Conservation (phyloP, 1,140 invertebrate genomes). For the Drosophila miranda region DNA sequence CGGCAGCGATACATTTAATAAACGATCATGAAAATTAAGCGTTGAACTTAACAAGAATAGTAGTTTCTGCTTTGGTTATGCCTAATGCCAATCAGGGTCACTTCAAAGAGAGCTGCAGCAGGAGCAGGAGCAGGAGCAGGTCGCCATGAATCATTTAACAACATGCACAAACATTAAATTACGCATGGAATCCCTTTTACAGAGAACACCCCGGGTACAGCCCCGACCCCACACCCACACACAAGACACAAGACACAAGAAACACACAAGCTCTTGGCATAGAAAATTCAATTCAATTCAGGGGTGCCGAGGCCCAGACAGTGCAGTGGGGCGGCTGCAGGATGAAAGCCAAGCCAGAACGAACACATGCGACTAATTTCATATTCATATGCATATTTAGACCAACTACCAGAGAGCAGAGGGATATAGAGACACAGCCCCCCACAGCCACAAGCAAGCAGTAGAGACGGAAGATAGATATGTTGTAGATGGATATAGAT, state of each 20-base stretch:
- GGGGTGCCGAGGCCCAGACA: constrained; percentile 8
- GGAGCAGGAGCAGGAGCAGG: neutral
- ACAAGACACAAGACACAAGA: neutral
- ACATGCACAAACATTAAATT: constrained; percentile 68
- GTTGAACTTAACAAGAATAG: neutral
- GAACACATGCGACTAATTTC: constrained; percentile 75
- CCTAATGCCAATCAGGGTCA: constrained; percentile 27
- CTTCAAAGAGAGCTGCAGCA: constrained; percentile 22
- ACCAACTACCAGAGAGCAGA: constrained; percentile 56
- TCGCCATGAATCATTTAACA: constrained; percentile 70
- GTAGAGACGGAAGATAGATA: neutral
- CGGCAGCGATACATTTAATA: too few relatives aligned
- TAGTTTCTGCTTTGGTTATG: constrained; percentile 9
- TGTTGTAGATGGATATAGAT: neutral
- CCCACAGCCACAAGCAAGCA: too few relatives aligned
- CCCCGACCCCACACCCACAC: neutral
- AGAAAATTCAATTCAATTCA: constrained; percentile 73
- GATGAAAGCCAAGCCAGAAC: constrained; percentile 19
- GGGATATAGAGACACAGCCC: neutral
- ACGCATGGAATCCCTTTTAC: constrained; percentile 61
- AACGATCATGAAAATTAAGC: constrained; percentile 5
- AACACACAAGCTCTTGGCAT: constrained; percentile 47
- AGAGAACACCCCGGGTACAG: neutral
- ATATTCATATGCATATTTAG: constrained; percentile 79
- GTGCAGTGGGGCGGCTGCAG: constrained; percentile 1